Conservation (phyloP, 2,888 invertebrate species). For the Erebia palarica region DNA sequence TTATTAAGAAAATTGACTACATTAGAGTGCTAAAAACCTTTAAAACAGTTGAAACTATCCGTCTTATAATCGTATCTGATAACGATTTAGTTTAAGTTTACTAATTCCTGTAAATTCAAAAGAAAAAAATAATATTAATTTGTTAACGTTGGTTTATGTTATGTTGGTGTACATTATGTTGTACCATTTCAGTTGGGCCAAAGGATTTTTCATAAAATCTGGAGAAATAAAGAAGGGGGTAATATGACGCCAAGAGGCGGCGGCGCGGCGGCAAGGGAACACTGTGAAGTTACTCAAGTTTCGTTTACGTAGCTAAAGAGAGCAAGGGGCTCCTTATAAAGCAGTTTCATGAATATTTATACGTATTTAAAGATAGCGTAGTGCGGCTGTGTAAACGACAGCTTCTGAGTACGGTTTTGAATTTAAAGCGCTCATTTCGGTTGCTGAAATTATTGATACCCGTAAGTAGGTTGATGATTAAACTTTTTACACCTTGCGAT, state of each 20-base stretch:
- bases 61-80: background rate
- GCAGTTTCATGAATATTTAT: constrained; percentile 71
- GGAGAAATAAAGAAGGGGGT: constrained; percentile 23
- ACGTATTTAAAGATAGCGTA: constrained; percentile 66
- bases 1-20: too few relatives aligned
- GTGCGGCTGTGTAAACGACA: constrained; percentile 63
- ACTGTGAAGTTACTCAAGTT: constrained; percentile 56
- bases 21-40: background rate
- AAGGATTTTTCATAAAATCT: constrained; percentile 20
- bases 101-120: too few relatives aligned
- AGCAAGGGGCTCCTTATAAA: constrained; percentile 61
- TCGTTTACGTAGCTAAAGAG: constrained; percentile 59
- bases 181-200: background rate
- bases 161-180: too few relatives aligned
- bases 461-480: constrained; percentile 21
- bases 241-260: constrained; percentile 27
- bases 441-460: constrained; percentile 25
- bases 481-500: background rate
- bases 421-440: constrained; percentile 53
- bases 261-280: constrained; percentile 37
- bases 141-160: too few relatives aligned
- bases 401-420: constrained; percentile 56
- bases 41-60: too few relatives aligned
- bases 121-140: too few relatives aligned
- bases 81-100: too few relatives aligned